A percentile compares a stretch with the other conserved stretches of the same genome.
Conservation (phyloP, 1,140 invertebrate genomes). For the Ceratoteleas bidentatus region DNA sequence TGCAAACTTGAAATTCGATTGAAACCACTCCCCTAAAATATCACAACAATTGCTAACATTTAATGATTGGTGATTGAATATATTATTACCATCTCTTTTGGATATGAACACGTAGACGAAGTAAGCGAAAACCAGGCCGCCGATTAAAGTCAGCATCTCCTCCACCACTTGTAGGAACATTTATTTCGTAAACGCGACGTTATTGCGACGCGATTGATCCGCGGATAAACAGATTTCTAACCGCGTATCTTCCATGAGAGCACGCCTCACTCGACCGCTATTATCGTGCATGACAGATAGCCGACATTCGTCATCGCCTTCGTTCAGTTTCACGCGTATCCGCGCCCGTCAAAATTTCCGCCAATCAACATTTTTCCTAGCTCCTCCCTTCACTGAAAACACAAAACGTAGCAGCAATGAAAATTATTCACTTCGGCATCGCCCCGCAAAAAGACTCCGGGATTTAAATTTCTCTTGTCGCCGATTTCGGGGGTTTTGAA, state of each 20-base stretch:
- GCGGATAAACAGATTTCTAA: conserved; percentile 63
- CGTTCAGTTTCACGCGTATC: conserved; percentile 30
- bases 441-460: too few species aligned
- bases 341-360: conserved; percentile 13
- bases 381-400: background rate
- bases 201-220: conserved; percentile 54
- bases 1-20: too few species aligned
- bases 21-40: too few species aligned
- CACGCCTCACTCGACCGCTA: conserved; percentile 48
- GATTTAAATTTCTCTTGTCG: too few species aligned
- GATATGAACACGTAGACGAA: conserved; percentile 74
- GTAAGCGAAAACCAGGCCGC: conserved; percentile 75
- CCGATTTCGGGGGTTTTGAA: background rate
- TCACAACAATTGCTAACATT: too few species aligned
- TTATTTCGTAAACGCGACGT: conserved; percentile 56
- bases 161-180: conserved; percentile 74
- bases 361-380: conserved; percentile 2
- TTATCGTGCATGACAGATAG: conserved; percentile 59
- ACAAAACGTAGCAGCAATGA: too few species aligned
- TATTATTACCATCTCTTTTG: conserved; percentile 76
- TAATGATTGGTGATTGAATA: too few species aligned
- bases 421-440: too few species aligned
- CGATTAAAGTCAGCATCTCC: conserved; percentile 78
- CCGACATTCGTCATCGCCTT: conserved; percentile 48
- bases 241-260: conserved; percentile 58